phyloP scores from a whole-genome alignment of 2,797 vertebrate genomes.

The Notamacropus eugenii region DNA sequence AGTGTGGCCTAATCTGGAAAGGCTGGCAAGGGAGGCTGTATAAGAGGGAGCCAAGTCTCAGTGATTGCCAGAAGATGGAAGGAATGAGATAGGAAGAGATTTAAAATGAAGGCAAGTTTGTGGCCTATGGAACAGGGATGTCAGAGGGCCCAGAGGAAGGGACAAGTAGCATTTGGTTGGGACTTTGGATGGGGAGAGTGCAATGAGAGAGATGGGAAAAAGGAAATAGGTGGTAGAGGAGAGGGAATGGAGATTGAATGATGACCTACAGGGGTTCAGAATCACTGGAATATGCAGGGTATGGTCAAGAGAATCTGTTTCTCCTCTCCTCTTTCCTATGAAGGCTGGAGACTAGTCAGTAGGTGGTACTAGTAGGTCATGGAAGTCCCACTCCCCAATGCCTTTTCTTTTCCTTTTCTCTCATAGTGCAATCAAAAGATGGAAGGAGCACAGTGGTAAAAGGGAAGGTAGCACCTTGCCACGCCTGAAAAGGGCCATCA shows the following conservation, averaged over 20 bases:
- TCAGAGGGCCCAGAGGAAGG: not conserved
- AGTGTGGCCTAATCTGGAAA: not conserved
- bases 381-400: not conserved
- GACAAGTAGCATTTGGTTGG: not conserved
- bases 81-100: not conserved
- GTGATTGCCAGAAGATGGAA: not conserved
- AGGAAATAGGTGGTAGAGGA: not conserved
- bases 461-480: not conserved
- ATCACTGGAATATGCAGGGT: not conserved
- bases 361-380: not conserved
- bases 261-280: not conserved
- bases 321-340: not conserved
- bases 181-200: not conserved
- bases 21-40: not conserved
- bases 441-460: not conserved
- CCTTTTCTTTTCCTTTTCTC: no score
- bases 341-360: not conserved
- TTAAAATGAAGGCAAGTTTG: not conserved
- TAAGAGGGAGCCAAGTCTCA: not conserved
- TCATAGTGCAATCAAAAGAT: not conserved
- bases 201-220: not conserved
- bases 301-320: not conserved
- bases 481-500: not conserved
- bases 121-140: not conserved
- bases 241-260: not conserved